phyloP scores from a whole-genome alignment of 2,797 vertebrate genomes.

The Anguilla anguilla region DNA sequence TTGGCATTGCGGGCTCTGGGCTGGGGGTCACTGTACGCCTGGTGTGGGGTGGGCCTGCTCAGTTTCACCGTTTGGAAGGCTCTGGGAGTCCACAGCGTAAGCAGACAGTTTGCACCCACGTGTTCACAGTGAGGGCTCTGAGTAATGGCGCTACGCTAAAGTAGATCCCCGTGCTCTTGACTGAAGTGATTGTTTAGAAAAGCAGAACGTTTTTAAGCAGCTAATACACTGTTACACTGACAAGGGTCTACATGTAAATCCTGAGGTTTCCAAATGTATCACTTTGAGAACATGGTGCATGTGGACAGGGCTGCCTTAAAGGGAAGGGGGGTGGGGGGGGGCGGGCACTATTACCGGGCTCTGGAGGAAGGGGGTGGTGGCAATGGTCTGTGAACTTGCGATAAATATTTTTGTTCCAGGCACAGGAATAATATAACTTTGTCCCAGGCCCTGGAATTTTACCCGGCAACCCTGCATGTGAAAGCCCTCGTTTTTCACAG shows the following conservation, averaged over 20 bases:
- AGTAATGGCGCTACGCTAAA: no score
- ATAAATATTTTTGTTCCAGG: no score
- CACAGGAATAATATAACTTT: no score
- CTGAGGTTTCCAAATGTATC: no score
- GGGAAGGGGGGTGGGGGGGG: no score
- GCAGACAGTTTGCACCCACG: slow-evolving; percentile 40
- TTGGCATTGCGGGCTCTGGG: slow-evolving; percentile 87
- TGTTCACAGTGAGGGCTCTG: background rate
- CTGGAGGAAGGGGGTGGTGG: no score
- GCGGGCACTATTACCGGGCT: no score
- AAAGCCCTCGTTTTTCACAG: background rate
- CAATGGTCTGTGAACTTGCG: no score
- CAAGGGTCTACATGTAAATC: background rate
- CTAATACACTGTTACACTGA: background rate
- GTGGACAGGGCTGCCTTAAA: no score
- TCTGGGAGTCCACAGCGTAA: slow-evolving; percentile 85
- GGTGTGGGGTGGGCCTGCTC: slow-evolving; percentile 87
- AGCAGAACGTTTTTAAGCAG: background rate
- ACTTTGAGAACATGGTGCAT: no score
- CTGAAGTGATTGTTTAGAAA: background rate
- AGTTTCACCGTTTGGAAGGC: slow-evolving; percentile 83
- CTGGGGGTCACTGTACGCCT: slow-evolving; percentile 88
- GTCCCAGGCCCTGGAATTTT: no score
- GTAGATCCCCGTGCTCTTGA: background rate
- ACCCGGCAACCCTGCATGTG: background rate